Conservation (phyloP, 2,113 vertebrate genomes). For the Panurus biarmicus region DNA sequence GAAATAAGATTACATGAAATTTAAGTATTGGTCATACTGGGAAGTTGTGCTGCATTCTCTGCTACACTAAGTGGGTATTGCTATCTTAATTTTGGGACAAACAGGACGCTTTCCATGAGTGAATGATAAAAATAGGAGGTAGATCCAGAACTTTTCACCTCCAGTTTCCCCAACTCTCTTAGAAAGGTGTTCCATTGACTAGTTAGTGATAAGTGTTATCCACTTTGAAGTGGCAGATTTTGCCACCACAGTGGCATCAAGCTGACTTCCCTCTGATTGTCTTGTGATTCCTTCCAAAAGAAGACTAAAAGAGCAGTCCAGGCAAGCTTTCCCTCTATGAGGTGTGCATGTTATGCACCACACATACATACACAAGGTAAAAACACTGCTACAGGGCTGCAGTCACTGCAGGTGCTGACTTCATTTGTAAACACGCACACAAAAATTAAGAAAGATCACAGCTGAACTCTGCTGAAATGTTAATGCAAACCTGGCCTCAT, state of each 20-base stretch:
- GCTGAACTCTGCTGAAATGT: not conserved
- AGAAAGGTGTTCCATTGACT: not conserved
- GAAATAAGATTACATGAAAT: not conserved
- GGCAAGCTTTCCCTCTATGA: not conserved
- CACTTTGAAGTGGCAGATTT: not conserved
- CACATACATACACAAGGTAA: not conserved
- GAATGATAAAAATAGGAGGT: not conserved
- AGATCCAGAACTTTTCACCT: not conserved
- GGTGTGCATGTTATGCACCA: fast-evolving
- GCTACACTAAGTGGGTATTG: not conserved
- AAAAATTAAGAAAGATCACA: not conserved
- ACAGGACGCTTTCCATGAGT: not conserved
- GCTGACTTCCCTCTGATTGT: not conserved
- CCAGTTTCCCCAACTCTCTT: not conserved
- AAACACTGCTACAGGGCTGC: not conserved
- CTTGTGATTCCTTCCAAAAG: not conserved
- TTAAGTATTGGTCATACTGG: not conserved
- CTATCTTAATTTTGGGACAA: not conserved
- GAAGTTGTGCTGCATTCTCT: not conserved
- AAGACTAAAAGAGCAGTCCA: not conserved
- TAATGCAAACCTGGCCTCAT: not conserved
- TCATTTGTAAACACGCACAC: not conserved
- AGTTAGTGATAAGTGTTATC: not conserved
- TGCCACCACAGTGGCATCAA: not conserved
- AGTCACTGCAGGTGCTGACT: not conserved